Conservation (phyloP, 2,888 invertebrate species). For the Neoaliturus tenellus region DNA sequence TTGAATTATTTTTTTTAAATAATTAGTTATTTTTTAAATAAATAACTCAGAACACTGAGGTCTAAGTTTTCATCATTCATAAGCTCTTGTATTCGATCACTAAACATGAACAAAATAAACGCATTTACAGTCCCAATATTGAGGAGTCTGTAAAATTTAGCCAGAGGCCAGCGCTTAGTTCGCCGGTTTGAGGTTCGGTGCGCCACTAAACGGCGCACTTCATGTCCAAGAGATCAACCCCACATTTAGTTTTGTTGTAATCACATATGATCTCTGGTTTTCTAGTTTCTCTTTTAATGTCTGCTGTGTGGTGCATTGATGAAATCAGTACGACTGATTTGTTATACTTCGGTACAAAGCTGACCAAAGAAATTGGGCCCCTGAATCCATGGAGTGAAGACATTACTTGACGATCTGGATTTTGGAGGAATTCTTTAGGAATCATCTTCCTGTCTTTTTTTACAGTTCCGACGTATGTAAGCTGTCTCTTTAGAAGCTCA, state of each 20-base stretch:
- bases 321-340: constrained; percentile 57
- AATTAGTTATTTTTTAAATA: too few species aligned
- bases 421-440: constrained; percentile 56
- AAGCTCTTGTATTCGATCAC: too few species aligned
- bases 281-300: neutral
- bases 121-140: too few species aligned
- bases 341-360: constrained; percentile 59
- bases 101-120: too few species aligned
- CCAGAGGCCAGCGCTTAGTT: too few species aligned
- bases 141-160: too few species aligned
- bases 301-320: constrained; percentile 50
- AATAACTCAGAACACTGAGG: too few species aligned
- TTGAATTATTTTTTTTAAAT: too few species aligned
- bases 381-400: constrained; percentile 59
- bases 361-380: constrained; percentile 57
- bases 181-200: too few species aligned
- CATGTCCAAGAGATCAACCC: constrained; percentile 36
- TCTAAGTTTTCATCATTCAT: too few species aligned
- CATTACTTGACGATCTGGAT: constrained; percentile 15
- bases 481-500: constrained; percentile 50
- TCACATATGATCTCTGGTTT: constrained; percentile 41
- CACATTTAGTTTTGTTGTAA: constrained; percentile 43
- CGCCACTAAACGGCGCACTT: constrained; percentile 18
- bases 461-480: constrained; percentile 57
- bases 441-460: constrained; percentile 59